Evolutionary conservation across 2,113 vertebrate species (phyloP).

Genomic region (Dicaeum eximium): DNA sequence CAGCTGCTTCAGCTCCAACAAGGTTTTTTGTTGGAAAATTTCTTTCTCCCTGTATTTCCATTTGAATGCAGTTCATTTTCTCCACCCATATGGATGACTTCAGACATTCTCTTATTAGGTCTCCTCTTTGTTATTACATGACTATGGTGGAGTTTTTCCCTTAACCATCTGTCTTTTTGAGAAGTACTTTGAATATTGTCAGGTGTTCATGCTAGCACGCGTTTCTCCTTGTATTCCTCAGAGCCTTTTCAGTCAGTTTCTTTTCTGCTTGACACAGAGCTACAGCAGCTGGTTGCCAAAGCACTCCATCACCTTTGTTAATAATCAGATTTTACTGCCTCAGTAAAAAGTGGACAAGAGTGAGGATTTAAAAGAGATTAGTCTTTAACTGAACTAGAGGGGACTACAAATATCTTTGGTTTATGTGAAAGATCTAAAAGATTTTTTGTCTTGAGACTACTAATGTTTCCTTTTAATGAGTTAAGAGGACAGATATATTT

Average conservation of each 20-base stretch:
- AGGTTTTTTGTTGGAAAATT: not conserved
- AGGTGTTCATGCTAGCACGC: not conserved
- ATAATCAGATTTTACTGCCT: constrained; percentile 24
- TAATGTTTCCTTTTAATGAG: not conserved
- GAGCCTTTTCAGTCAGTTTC: not conserved
- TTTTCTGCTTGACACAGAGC: not conserved
- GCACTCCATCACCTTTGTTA: constrained; percentile 3
- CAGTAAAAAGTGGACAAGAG: constrained; percentile 8
- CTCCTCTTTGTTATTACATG: not conserved
- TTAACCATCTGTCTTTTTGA: constrained; percentile 1
- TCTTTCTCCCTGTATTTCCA: not conserved
- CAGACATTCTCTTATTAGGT: not conserved
- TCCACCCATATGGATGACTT: not conserved
- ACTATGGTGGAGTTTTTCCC: not conserved
- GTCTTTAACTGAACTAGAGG: not conserved
- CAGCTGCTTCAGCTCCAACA: not conserved
- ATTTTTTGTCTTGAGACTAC: not conserved
- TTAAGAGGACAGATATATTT: not conserved
- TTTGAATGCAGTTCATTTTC: constrained; percentile 17
- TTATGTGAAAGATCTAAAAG: not conserved
- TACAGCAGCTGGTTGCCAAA: constrained; percentile 22
- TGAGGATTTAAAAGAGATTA: constrained; percentile 12
- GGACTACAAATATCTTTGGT: not conserved
- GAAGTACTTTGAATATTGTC: not conserved
- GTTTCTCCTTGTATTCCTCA: not conserved